These are phyloP conservation scores for Sterrhoptilus dennistouni DNA, from an alignment of 2,113 vertebrate genomes.

Conservation along the genomic window DNA sequence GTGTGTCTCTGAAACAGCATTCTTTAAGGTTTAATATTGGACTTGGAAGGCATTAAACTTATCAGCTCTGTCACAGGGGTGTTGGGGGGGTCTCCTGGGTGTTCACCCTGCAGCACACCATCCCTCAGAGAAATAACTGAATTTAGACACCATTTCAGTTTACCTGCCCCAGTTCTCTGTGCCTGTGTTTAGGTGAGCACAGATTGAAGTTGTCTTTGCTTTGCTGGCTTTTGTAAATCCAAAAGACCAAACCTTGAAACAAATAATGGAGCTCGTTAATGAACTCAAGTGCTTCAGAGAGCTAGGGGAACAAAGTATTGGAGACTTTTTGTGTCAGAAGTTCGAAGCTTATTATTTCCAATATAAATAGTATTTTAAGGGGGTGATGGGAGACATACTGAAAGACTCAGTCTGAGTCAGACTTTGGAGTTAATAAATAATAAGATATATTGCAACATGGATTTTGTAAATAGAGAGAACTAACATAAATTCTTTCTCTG, in stretches of 20 bases:
- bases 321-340: neutral
- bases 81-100: neutral
- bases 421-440: neutral
- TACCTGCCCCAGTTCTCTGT: neutral
- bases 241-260: neutral
- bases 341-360: neutral
- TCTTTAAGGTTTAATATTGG: neutral
- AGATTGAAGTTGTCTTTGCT: neutral
- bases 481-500: neutral
- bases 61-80: fast-evolving
- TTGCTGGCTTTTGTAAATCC: neutral
- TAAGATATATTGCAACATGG: neutral
- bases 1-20: neutral
- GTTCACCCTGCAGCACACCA: neutral
- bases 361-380: neutral
- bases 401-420: neutral
- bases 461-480: neutral
- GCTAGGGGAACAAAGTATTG: neutral
- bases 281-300: neutral
- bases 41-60: neutral
- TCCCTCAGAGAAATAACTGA: neutral
- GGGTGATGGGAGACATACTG: neutral
- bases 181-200: neutral
- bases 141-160: neutral
- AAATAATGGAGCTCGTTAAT: neutral